Percentiles rank a stretch among this genome's conserved stretches.
These are phyloP conservation scores for Eulithis prunata DNA, from an alignment of 2,888 invertebrate genomes.

Conservation along the genomic window DNA sequence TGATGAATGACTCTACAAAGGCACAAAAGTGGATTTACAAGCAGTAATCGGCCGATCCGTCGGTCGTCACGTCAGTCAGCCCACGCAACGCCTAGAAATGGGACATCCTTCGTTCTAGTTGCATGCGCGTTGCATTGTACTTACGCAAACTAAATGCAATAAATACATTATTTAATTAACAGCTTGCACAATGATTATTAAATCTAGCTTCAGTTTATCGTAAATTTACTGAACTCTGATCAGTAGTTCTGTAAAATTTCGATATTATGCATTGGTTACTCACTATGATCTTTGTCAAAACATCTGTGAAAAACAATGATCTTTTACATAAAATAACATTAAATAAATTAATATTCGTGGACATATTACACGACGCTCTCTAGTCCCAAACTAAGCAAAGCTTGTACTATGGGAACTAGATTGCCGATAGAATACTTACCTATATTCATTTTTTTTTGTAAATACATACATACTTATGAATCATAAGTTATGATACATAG, in stretches of 20 bases:
- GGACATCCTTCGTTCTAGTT: constrained; percentile 63
- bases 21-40: constrained; percentile 33
- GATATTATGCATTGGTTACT: no score
- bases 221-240: constrained; percentile 4
- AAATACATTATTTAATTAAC: constrained; percentile 45
- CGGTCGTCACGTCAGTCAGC: constrained; percentile 45
- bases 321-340: no score
- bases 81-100: constrained; percentile 61
- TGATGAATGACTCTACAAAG: constrained; percentile 26
- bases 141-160: constrained; percentile 48
- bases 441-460: no score
- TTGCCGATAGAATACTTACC: no score
- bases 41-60: constrained; percentile 39
- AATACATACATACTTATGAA: no score
- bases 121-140: constrained; percentile 46
- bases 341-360: no score
- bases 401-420: no score
- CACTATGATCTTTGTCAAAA: no score
- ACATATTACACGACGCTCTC: no score
- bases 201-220: constrained; percentile 16
- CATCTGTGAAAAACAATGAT: not conserved
- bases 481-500: no score
- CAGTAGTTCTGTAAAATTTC: not conserved
- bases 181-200: constrained; percentile 40
- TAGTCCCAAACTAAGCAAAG: no score